Evolutionary conservation across 2,797 vertebrate genomes (phyloP).

Genomic region (Amazona finschi): DNA sequence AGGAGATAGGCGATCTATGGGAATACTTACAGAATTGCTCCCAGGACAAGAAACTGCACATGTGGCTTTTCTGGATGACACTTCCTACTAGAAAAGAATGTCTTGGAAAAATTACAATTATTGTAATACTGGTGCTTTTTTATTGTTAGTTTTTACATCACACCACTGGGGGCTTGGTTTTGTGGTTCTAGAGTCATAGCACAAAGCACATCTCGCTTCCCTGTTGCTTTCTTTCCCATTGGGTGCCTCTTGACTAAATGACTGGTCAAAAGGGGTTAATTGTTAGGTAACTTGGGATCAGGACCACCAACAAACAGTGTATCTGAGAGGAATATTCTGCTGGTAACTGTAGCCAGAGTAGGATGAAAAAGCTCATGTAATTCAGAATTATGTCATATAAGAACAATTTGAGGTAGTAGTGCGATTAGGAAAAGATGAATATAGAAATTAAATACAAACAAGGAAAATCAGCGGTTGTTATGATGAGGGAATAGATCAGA

Average conservation of each 20-base stretch:
- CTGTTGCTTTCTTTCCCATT: not conserved
- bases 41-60: not conserved
- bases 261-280: not conserved
- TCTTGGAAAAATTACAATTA: not conserved
- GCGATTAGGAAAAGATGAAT: not conserved
- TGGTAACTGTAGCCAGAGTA: not conserved
- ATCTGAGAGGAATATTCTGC: not conserved
- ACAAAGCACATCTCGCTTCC: not conserved
- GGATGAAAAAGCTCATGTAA: not conserved
- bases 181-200: not conserved
- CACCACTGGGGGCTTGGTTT: not conserved
- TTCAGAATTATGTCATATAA: not conserved
- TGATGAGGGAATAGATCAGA: not conserved
- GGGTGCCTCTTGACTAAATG: not conserved
- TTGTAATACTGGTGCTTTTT: accelerated
- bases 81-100: not conserved
- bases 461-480: not conserved
- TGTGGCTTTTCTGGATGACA: not conserved
- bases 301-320: not conserved
- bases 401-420: not conserved
- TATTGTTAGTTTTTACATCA: not conserved
- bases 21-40: not conserved
- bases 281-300: not conserved
- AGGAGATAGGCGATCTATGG: not conserved
- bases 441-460: not conserved